Conservation (phyloP, 2,888 invertebrate species). For the Lottia gigantea region DNA sequence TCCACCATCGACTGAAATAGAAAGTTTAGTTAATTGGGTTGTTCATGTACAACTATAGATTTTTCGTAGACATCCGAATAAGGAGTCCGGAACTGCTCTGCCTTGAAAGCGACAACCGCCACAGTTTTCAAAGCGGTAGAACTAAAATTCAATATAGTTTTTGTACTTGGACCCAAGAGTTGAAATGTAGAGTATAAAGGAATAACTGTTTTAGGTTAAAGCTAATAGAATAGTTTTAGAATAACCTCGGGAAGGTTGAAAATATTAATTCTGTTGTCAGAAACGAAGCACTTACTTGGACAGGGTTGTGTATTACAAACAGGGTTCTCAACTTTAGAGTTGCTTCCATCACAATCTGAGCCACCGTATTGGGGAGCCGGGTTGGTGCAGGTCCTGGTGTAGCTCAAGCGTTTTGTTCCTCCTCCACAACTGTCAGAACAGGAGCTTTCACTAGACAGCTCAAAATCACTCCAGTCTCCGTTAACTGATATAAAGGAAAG, state of each 20-base stretch:
- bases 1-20: slow-evolving; percentile 15
- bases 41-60: background rate
- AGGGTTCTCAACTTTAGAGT: background rate
- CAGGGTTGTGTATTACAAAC: slow-evolving; percentile 23
- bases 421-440: slow-evolving; percentile 15
- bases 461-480: slow-evolving; percentile 15
- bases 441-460: background rate
- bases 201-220: no score
- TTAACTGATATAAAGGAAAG: background rate
- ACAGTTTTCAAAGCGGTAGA: no score
- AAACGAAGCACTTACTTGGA: slow-evolving; percentile 14
- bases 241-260: background rate
- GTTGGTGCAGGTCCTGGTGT: slow-evolving; percentile 11
- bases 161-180: no score
- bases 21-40: no score
- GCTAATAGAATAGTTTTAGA: background rate
- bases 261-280: no score
- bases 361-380: slow-evolving; percentile 17
- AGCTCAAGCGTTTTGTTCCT: background rate
- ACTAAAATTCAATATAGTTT: no score
- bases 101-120: background rate
- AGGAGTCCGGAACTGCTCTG: no score
- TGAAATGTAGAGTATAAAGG: no score
- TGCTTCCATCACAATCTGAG: background rate
- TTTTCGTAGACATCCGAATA: no score